Percentiles rank a stretch among this genome's conserved stretches.
phyloP scores from a whole-genome alignment of 2,888 invertebrate genomes.

The Girardia tigrina region DNA sequence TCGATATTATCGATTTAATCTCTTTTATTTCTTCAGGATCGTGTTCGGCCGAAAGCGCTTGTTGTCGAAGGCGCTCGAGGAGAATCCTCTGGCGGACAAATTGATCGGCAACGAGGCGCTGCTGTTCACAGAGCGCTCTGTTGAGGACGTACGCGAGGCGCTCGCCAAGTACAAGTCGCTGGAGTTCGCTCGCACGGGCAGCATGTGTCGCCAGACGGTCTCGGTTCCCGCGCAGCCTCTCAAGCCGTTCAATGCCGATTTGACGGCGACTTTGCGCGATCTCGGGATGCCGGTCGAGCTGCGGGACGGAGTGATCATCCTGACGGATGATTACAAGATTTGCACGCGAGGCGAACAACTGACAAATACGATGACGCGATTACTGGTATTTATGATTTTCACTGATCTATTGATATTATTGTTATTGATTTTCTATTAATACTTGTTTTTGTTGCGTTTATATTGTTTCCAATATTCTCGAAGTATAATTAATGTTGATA shows the following conservation, averaged over 20 bases:
- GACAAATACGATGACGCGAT: neutral
- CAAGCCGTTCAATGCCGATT: neutral
- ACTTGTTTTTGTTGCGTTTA: too few relatives aligned
- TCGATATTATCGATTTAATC: too few relatives aligned
- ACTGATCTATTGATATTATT: too few relatives aligned
- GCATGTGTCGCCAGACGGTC: neutral
- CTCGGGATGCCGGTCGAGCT: neutral
- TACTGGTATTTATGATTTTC: too few relatives aligned
- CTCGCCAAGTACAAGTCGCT: neutral
- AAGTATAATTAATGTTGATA: too few relatives aligned
- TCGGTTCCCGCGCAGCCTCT: neutral
- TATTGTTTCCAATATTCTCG: too few relatives aligned
- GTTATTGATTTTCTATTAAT: too few relatives aligned
- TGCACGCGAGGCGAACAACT: conserved; percentile 10
- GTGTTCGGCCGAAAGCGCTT: neutral
- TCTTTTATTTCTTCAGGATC: too few relatives aligned
- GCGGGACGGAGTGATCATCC: neutral
- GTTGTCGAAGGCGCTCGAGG: neutral
- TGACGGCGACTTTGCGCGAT: neutral
- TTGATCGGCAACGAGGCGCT: neutral
- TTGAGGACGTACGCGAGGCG: neutral
- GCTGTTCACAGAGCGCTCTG: neutral
- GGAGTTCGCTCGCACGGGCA: neutral
- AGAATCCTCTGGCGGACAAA: neutral
- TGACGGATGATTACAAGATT: neutral